phyloP scores from a whole-genome alignment of 2,888 invertebrate species.

The Eilema depressum region DNA sequence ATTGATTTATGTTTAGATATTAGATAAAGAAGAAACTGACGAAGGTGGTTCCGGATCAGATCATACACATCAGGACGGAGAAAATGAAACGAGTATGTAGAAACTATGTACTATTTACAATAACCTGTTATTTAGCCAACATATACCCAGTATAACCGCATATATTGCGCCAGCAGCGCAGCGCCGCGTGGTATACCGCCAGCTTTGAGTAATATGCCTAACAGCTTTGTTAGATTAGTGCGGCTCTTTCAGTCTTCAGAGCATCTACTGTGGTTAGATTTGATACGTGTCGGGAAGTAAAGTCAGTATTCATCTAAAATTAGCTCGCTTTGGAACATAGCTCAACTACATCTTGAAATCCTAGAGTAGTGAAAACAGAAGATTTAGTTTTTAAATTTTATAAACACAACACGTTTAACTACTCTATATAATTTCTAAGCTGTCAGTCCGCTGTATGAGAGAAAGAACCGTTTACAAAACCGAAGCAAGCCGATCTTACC shows the following conservation, averaged over 20 bases:
- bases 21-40: constrained; percentile 84
- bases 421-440: no score
- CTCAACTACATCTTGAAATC: no score
- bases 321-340: no score
- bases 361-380: no score
- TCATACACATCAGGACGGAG: constrained; percentile 80
- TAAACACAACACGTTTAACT: no score
- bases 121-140: not conserved
- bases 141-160: not conserved
- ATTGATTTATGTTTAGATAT: constrained; percentile 58
- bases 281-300: not conserved
- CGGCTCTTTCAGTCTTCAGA: constrained; percentile 1
- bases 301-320: no score
- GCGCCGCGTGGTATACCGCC: not conserved
- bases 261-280: not conserved
- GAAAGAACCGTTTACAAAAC: no score
- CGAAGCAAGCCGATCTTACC: no score
- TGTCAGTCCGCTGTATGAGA: no score
- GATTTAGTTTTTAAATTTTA: no score
- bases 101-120: not conserved
- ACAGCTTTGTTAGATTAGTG: not conserved
- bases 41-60: constrained; percentile 80
- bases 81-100: constrained; percentile 77
- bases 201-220: constrained; percentile 7
- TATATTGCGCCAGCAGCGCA: not conserved